Evolutionary conservation across 2,888 invertebrate genomes (phyloP), one percentile per base, ranked within the genome.

Genomic region (Cataglyphis livida): DNA sequence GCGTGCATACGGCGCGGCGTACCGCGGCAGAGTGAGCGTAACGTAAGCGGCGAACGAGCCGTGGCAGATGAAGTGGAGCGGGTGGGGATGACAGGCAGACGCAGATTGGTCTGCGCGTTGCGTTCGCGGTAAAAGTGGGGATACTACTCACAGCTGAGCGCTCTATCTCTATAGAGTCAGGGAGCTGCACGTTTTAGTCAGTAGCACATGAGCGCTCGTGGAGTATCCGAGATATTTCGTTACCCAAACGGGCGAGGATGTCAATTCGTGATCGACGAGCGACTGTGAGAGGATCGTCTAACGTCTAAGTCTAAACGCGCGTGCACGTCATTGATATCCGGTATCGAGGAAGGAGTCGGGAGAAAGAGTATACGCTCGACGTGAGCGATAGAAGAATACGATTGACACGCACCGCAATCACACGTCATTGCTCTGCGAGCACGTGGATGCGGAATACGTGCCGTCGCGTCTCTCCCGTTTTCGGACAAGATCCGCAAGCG

Each of bases 151-250:
- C 96, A 96, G 96, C 96, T 96, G 96, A 96, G 88, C 85, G 89
- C 87, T 94, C 91, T 95, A 96, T 96, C 87, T 94, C 91, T 95
- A 96, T 96, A 96, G 96, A 96, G 96, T 95, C 95, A 95, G 95
- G 94, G n/a, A 93, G 93, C 91, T 87, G 76, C 59, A 76, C 71
- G 86, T 87, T 90, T 90, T 88, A 94, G 93, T 93, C 94, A 95
- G 94, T 95, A 94, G 94, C 92, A 92, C 92, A 94, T 92, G 93
- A 94, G 93, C 95, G 95, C 94, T 95, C 94, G 94, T 93, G 89
- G 92, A 92, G 93, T 90, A 92, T 91, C 92, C 92, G 92, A 38
- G n/a, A 10, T 25, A 28, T 88, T 88, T 85, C 88, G 18, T 9
- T 15, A 21, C 35, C 89, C 85, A 88, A 85, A 81, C 88, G 89